Evolutionary conservation across 2,113 vertebrate genomes (phyloP).

Genomic region (Acrocephalus arundinaceus): DNA sequence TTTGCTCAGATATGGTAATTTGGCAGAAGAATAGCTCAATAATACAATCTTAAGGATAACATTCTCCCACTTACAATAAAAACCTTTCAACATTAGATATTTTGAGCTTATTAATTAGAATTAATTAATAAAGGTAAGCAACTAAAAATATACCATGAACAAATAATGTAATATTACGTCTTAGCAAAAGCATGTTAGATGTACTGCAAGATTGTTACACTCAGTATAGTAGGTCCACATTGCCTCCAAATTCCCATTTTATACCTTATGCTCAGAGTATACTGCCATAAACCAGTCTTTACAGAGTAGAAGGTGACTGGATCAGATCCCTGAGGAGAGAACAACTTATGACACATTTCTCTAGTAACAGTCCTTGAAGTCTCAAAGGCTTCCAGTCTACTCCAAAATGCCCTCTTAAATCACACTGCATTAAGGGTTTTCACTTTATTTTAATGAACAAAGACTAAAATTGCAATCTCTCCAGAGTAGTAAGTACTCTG

Average conservation of each 20-base stretch:
- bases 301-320: background rate
- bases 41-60: background rate
- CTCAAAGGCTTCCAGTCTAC: background rate
- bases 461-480: background rate
- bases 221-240: background rate
- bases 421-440: background rate
- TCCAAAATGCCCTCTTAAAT: background rate
- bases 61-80: background rate
- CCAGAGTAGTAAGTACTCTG: background rate
- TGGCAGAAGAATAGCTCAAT: background rate
- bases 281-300: background rate
- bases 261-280: background rate
- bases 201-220: background rate
- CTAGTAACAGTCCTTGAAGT: background rate
- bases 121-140: background rate
- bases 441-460: background rate
- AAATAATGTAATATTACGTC: background rate
- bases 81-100: background rate
- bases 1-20: background rate
- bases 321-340: background rate
- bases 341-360: background rate
- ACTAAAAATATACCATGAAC: background rate
- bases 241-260: background rate
- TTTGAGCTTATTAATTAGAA: background rate
- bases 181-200: background rate